phyloP scores from a whole-genome alignment of 2,888 invertebrate species.

The Heliconius cydno region DNA sequence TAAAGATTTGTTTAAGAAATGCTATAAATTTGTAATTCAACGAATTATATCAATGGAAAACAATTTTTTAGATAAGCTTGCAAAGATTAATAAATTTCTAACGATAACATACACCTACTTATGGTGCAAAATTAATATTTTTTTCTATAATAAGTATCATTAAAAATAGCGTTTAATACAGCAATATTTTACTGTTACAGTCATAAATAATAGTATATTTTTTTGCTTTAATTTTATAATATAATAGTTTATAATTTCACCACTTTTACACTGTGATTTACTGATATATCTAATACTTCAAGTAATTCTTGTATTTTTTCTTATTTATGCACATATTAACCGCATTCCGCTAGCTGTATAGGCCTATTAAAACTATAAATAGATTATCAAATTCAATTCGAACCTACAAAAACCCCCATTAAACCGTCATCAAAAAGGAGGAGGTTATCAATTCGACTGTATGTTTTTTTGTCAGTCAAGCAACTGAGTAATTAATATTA shows the following conservation, averaged over 20 bases:
- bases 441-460: too few species aligned
- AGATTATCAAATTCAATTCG: background rate
- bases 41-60: background rate
- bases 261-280: background rate
- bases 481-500: too few species aligned
- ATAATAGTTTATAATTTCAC: background rate
- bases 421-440: too few species aligned
- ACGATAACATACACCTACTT: background rate
- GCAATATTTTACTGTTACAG: background rate
- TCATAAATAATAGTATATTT: background rate
- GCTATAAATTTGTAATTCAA: background rate
- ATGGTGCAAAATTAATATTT: background rate
- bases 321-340: background rate
- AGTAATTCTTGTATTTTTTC: background rate
- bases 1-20: background rate
- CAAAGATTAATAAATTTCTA: conserved; percentile 9
- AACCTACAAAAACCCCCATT: too few species aligned
- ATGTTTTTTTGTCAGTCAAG: too few species aligned
- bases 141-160: background rate
- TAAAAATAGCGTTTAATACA: conserved; percentile 1
- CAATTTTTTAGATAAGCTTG: background rate
- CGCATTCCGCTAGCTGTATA: background rate
- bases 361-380: background rate
- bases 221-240: background rate
- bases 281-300: background rate